phyloP scores from a whole-genome alignment of 1,140 invertebrate species.

The Hermetia illucens region DNA sequence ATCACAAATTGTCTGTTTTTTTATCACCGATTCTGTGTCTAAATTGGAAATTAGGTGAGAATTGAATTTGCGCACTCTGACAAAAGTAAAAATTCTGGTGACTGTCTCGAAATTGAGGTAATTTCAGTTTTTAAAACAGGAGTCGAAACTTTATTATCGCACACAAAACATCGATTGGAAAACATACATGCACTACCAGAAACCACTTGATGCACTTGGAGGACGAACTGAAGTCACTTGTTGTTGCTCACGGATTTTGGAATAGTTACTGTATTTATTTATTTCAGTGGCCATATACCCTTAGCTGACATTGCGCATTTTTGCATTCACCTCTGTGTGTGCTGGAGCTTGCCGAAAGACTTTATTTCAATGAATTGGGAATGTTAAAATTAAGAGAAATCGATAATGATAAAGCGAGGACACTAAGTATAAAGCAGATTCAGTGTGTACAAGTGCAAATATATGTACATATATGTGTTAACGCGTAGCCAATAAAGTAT shows the following conservation, averaged over 20 bases:
- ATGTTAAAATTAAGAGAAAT: neutral
- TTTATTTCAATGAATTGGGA: neutral
- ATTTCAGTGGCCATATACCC: too few species aligned
- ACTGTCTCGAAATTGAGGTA: neutral
- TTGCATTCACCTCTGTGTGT: neutral
- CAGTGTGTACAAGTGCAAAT: neutral
- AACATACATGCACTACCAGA: neutral
- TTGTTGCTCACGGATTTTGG: too few species aligned
- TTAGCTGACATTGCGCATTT: neutral
- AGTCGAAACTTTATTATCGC: too few species aligned
- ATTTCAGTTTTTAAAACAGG: neutral
- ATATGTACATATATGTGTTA: neutral
- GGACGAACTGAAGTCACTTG: neutral
- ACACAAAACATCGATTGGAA: neutral
- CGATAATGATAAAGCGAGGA: neutral
- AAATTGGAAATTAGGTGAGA: neutral
- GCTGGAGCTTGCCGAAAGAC: neutral
- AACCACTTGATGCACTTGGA: slow-evolving; percentile 1
- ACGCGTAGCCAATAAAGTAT: slow-evolving; percentile 2
- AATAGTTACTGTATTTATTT: too few species aligned
- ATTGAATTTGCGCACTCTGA: neutral
- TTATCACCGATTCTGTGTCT: neutral
- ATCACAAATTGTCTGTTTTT: neutral
- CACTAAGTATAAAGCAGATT: neutral
- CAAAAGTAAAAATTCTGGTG: neutral